These are phyloP conservation scores for Crematogaster levior DNA, from an alignment of 2,888 invertebrate genomes.

Conservation along the genomic window DNA sequence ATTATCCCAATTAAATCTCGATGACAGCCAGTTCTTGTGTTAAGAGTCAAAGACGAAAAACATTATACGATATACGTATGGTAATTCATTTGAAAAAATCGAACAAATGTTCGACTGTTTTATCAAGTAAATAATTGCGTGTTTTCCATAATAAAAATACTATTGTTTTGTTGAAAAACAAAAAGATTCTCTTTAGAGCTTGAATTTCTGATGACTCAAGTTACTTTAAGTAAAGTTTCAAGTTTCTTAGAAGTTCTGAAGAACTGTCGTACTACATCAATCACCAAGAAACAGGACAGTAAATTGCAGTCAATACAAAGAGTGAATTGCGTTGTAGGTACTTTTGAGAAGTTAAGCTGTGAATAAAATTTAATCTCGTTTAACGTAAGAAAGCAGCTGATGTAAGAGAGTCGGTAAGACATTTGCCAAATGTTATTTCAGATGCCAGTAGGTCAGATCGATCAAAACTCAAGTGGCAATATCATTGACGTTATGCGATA, in stretches of 20 bases:
- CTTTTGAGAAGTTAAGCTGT: not conserved
- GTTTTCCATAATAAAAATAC: not conserved
- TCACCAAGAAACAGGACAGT: not conserved
- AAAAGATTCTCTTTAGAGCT: not conserved
- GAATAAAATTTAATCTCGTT: slow-evolving; percentile 18
- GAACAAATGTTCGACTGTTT: not conserved
- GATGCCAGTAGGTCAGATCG: slow-evolving; percentile 1
- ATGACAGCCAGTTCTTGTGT: slow-evolving; percentile 2
- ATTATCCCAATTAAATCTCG: slow-evolving; percentile 34
- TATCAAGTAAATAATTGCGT: not conserved
- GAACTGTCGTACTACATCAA: slow-evolving; percentile 11
- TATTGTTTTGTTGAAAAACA: not conserved
- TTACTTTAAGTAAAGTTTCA: not conserved
- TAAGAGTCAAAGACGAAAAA: not conserved
- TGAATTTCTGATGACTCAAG: slow-evolving; percentile 2
- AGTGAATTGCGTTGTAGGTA: not conserved
- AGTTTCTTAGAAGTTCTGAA: slow-evolving; percentile 4
- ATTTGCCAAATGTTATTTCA: slow-evolving; percentile 12
- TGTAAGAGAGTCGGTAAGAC: not conserved
- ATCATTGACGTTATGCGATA: slow-evolving; percentile 31
- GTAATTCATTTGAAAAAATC: not conserved
- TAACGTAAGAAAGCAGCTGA: not conserved
- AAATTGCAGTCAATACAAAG: not conserved
- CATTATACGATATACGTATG: not conserved
- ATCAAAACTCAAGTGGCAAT: slow-evolving; percentile 14